A percentile compares a stretch with the other conserved stretches of the same genome.
These are phyloP conservation scores for Acanthopagrus latus DNA, from an alignment of 2,797 vertebrate genomes.

Conservation along the genomic window DNA sequence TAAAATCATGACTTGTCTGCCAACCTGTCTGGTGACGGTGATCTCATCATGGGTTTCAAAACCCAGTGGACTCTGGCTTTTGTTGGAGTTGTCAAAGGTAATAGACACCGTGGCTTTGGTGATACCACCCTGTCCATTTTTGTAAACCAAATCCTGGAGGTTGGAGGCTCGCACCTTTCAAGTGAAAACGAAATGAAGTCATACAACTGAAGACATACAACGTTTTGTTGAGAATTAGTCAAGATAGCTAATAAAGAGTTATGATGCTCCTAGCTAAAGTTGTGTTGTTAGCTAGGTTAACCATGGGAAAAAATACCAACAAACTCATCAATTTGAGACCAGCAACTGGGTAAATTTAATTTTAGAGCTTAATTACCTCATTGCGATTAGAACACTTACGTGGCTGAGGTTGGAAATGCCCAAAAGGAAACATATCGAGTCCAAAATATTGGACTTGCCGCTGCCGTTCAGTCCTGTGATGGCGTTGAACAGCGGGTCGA, in stretches of 20 bases:
- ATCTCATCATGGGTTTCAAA: slow-evolving; percentile 95
- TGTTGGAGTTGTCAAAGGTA: slow-evolving; percentile 96
- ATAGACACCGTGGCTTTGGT: slow-evolving; percentile 95
- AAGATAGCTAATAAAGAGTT: background rate
- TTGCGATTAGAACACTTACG: slow-evolving; percentile 76
- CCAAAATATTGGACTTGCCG: slow-evolving; percentile 97
- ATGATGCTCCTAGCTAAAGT: background rate
- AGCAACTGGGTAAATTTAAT: too few relatives aligned
- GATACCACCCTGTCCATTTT: slow-evolving; percentile 95
- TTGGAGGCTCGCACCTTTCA: slow-evolving; percentile 93
- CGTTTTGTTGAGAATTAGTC: background rate
- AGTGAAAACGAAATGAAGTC: background rate
- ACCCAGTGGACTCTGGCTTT: slow-evolving; percentile 93
- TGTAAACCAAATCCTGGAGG: slow-evolving; percentile 96
- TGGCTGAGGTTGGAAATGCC: slow-evolving; percentile 93
- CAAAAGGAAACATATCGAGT: slow-evolving; percentile 96
- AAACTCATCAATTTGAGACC: background rate
- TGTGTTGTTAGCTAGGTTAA: background rate
- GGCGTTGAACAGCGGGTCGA: slow-evolving; percentile 96
- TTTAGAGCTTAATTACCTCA: accelerated
- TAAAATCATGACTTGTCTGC: background rate
- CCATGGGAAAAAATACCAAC: background rate
- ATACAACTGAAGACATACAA: too few relatives aligned
- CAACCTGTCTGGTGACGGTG: slow-evolving; percentile 94
- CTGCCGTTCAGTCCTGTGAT: slow-evolving; percentile 98